Percentiles rank a stretch among this genome's conserved stretches.
Conservation (phyloP, 1,140 invertebrate species). For the Drosophila pruinosa region DNA sequence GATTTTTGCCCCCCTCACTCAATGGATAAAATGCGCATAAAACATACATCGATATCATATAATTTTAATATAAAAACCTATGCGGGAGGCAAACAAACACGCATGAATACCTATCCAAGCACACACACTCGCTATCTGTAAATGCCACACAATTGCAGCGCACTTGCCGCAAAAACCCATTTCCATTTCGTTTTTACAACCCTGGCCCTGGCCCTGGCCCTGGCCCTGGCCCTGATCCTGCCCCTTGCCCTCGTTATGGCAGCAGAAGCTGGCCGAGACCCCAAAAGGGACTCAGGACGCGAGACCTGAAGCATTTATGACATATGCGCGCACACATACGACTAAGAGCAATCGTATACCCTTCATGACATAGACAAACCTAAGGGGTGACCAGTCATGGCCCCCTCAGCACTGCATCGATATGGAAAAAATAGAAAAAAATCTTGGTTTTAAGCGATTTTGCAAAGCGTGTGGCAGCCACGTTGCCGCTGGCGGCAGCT, state of each 20-base stretch:
- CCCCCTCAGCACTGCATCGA: too few species aligned
- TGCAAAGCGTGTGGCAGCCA: conserved; percentile 27
- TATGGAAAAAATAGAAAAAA: conserved; percentile 9
- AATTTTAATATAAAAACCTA: conserved; percentile 59
- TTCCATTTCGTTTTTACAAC: conserved; percentile 63
- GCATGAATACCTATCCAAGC: conserved; percentile 54
- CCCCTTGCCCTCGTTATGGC: conserved; percentile 9
- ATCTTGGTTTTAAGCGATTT: conserved; percentile 69
- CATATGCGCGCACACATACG: conserved; percentile 58
- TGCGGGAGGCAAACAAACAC: conserved; percentile 46
- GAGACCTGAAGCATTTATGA: conserved; percentile 58
- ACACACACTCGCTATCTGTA: conserved; percentile 52
- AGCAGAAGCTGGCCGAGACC: conserved; percentile 39
- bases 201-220: conserved; percentile 20
- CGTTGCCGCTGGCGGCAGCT: conserved; percentile 21
- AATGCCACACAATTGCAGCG: conserved; percentile 68
- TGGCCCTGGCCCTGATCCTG: conserved; percentile 21
- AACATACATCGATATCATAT: conserved; percentile 57
- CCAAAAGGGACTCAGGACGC: not conserved
- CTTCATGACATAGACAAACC: conserved; percentile 1
- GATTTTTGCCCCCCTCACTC: not conserved
- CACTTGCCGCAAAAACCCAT: conserved; percentile 71
- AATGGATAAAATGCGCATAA: conserved; percentile 15
- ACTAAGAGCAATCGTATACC: not conserved
- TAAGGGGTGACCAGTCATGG: not conserved